phyloP scores from a whole-genome alignment of 2,797 vertebrate species.

The Acanthurus leucopareius region DNA sequence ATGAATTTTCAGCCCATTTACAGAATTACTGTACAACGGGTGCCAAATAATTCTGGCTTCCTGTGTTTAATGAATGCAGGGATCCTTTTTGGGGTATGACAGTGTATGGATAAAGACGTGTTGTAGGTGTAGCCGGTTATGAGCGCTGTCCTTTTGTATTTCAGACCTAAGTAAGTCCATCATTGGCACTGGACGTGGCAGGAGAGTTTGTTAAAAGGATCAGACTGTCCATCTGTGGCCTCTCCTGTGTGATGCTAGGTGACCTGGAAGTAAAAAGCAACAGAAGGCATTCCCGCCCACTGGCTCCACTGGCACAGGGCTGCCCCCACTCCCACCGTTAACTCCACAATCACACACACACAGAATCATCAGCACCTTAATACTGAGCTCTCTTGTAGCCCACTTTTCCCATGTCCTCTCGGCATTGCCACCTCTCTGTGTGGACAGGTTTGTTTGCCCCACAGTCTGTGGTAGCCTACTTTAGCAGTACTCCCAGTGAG shows the following conservation, averaged over 20 bases:
- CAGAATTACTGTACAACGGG: background rate
- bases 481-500: constrained; percentile 35
- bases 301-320: constrained; percentile 67
- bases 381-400: constrained; percentile 22
- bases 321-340: constrained; percentile 65
- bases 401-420: constrained; percentile 22
- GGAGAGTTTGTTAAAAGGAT: constrained; percentile 47
- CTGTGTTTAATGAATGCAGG: background rate
- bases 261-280: constrained; percentile 86
- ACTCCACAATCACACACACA: constrained; percentile 48
- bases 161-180: background rate
- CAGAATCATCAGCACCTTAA: constrained; percentile 40
- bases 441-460: constrained; percentile 33
- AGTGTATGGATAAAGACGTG: background rate
- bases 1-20: constrained; percentile 34
- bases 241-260: constrained; percentile 70
- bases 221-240: constrained; percentile 30
- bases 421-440: constrained; percentile 22
- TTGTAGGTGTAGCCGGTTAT: background rate
- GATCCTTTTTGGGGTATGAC: background rate
- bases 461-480: constrained; percentile 42
- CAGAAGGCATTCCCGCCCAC: constrained; percentile 82
- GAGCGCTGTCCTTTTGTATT: constrained; percentile 6
- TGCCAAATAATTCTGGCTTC: background rate
- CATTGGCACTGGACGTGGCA: constrained; percentile 12